Percentiles rank a stretch among this genome's conserved stretches.
These are phyloP conservation scores for Glaucomys volans DNA, from an alignment of 2,113 vertebrate species.

Conservation along the genomic window DNA sequence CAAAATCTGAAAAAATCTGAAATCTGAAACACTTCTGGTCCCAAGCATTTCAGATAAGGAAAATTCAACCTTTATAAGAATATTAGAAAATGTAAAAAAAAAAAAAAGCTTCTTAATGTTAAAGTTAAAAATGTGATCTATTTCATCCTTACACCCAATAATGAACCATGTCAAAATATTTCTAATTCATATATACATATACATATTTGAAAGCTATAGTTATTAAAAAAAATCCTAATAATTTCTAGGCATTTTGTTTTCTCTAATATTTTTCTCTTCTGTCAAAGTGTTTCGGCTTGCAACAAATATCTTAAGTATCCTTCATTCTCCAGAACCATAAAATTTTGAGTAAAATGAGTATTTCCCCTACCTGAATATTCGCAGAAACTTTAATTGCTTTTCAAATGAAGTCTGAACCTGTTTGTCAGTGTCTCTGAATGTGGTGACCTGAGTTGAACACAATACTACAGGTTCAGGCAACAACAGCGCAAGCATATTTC, in stretches of 20 bases:
- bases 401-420: neutral
- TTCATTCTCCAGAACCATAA: neutral
- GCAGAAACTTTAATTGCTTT: slow-evolving; percentile 18
- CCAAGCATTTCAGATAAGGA: neutral
- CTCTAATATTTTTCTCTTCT: slow-evolving; percentile 22
- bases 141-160: neutral
- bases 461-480: neutral
- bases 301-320: neutral
- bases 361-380: slow-evolving; percentile 24
- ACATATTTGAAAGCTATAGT: neutral
- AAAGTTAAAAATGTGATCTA: neutral
- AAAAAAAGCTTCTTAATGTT: neutral
- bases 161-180: neutral
- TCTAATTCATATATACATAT: neutral
- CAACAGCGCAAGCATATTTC: neutral
- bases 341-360: slow-evolving; percentile 36
- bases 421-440: neutral
- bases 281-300: neutral
- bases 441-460: neutral
- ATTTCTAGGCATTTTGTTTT: neutral
- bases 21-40: neutral
- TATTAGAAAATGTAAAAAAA: neutral
- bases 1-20: neutral
- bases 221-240: neutral
- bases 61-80: neutral